Evolutionary conservation across 2,113 vertebrate species (phyloP).

Genomic region (Eurypyga helias): DNA sequence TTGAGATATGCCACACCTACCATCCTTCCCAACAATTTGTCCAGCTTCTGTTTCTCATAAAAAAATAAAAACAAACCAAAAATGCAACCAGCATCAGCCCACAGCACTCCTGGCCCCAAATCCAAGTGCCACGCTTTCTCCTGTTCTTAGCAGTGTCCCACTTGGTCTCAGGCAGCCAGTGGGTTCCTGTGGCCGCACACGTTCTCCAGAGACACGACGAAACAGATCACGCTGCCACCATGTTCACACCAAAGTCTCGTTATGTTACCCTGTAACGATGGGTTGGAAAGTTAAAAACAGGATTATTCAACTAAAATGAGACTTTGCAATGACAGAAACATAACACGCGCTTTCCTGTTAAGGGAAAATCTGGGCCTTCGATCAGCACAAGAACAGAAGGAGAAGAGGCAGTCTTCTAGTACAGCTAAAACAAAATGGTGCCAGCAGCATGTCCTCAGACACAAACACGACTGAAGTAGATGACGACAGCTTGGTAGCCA

Average conservation of each 20-base stretch:
- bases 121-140: neutral
- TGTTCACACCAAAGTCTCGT: neutral
- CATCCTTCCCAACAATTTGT: neutral
- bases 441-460: constrained; percentile 61
- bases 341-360: neutral
- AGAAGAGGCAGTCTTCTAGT: constrained; percentile 61
- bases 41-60: neutral
- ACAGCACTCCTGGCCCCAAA: neutral
- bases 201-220: neutral
- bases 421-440: constrained; percentile 61
- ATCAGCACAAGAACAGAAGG: constrained; percentile 56
- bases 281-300: constrained; percentile 6
- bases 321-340: constrained; percentile 29
- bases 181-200: neutral
- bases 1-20: neutral
- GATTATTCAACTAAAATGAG: constrained; percentile 38
- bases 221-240: neutral
- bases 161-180: neutral
- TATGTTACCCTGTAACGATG: neutral
- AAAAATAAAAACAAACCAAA: neutral
- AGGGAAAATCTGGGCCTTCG: constrained; percentile 41
- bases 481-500: constrained; percentile 67
- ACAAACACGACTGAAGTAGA: constrained; percentile 45
- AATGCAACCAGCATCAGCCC: neutral
- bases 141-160: neutral